phyloP scores from a whole-genome alignment of 2,888 invertebrate genomes.

The Lithophane leautieri region DNA sequence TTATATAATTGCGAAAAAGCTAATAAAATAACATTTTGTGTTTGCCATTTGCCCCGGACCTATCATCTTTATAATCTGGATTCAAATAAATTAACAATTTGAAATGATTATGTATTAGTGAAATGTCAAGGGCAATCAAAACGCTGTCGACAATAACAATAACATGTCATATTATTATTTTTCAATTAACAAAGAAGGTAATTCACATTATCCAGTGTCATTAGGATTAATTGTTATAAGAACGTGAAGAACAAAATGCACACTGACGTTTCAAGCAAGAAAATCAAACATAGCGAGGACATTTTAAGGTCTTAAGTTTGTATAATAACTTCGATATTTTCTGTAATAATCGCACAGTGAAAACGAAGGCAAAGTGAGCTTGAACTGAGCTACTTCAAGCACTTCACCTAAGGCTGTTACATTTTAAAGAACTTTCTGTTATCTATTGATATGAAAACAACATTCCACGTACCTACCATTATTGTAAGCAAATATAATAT shows the following conservation, averaged over 20 bases:
- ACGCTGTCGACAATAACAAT: conserved; percentile 30
- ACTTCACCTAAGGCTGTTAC: too few relatives aligned
- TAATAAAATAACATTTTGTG: neutral
- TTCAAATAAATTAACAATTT: conserved; percentile 43
- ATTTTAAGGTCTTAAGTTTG: neutral
- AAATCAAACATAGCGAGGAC: neutral
- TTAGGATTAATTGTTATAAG: conserved; percentile 26
- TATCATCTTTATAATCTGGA: conserved; percentile 24
- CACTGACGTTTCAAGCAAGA: conserved; percentile 1
- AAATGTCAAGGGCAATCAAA: conserved; percentile 54
- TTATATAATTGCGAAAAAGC: conserved; percentile 35
- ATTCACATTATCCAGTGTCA: conserved; percentile 31
- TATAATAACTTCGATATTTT: neutral
- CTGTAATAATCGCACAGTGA: too few relatives aligned
- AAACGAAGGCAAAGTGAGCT: too few relatives aligned
- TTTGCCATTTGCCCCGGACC: conserved; percentile 23
- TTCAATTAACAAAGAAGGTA: conserved; percentile 34
- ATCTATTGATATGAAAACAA: neutral
- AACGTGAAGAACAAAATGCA: conserved; percentile 9
- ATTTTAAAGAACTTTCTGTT: neutral
- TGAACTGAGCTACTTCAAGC: too few relatives aligned
- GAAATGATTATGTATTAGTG: conserved; percentile 5
- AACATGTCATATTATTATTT: conserved; percentile 28
- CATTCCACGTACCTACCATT: neutral
- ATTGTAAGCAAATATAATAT: neutral